Percentiles rank a stretch among this genome's conserved stretches.
These are phyloP conservation scores for Lepidonotus clava DNA, from an alignment of 2,888 invertebrate species.

Conservation along the genomic window DNA sequence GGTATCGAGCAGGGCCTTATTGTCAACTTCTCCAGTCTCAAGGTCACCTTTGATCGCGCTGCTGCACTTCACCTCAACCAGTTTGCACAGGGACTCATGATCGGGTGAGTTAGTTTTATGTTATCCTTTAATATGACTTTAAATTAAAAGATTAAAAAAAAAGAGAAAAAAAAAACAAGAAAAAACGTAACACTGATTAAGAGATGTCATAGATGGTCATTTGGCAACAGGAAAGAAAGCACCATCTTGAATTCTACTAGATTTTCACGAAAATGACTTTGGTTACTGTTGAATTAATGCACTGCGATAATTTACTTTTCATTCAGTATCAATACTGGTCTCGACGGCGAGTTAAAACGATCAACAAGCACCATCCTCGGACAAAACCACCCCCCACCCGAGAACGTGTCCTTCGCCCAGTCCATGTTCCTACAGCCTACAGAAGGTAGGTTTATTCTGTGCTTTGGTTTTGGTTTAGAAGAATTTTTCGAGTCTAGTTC, in stretches of 20 bases:
- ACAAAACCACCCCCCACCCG: not conserved
- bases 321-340: slow-evolving; percentile 29
- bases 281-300: too few species aligned
- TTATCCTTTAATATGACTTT: too few species aligned
- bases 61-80: slow-evolving; percentile 87
- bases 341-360: slow-evolving; percentile 55
- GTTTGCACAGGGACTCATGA: slow-evolving; percentile 85
- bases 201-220: too few species aligned
- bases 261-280: too few species aligned
- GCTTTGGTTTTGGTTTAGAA: not conserved
- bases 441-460: not conserved
- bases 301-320: not conserved
- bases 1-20: slow-evolving; percentile 90
- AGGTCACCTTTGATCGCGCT: slow-evolving; percentile 87
- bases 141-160: too few species aligned
- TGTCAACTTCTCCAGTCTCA: slow-evolving; percentile 85
- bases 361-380: slow-evolving; percentile 64
- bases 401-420: slow-evolving; percentile 48
- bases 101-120: too few species aligned
- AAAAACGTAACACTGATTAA: too few species aligned
- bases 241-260: too few species aligned
- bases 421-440: slow-evolving; percentile 32
- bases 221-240: too few species aligned
- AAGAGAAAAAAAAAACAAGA: too few species aligned
- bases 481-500: too few species aligned